These are phyloP conservation scores for Melopsittacus undulatus DNA, from an alignment of 2,797 vertebrate species.

Conservation along the genomic window DNA sequence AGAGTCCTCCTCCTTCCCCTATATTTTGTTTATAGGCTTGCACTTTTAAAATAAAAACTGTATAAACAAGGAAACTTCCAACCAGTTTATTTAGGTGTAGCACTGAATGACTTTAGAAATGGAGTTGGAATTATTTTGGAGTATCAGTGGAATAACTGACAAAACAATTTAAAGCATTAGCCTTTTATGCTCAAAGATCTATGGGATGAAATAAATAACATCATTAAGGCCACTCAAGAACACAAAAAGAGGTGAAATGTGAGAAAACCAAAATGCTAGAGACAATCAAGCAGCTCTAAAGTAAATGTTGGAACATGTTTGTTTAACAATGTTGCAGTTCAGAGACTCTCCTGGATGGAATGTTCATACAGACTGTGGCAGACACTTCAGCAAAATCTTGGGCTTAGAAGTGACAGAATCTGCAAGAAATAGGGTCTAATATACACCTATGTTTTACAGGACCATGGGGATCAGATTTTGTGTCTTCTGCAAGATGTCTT, in stretches of 20 bases:
- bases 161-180: not conserved
- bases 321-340: not conserved
- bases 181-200: not conserved
- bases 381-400: not conserved
- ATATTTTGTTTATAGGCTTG: not conserved
- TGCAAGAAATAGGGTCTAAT: not conserved
- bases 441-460: slow-evolving; percentile 73
- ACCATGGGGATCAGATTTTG: slow-evolving; percentile 85
- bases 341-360: not conserved
- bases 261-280: not conserved
- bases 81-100: not conserved
- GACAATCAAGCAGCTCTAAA: not conserved
- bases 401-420: not conserved
- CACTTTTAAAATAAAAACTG: not conserved
- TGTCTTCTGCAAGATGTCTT: slow-evolving; percentile 89
- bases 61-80: not conserved
- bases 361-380: not conserved
- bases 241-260: not conserved
- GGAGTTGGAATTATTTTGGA: not conserved
- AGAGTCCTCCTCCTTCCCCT: not conserved
- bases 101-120: not conserved
- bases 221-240: not conserved
- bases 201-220: not conserved
- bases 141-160: not conserved
- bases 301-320: not conserved